Conservation (phyloP, 2,888 invertebrate species). For the Agelastica alni region DNA sequence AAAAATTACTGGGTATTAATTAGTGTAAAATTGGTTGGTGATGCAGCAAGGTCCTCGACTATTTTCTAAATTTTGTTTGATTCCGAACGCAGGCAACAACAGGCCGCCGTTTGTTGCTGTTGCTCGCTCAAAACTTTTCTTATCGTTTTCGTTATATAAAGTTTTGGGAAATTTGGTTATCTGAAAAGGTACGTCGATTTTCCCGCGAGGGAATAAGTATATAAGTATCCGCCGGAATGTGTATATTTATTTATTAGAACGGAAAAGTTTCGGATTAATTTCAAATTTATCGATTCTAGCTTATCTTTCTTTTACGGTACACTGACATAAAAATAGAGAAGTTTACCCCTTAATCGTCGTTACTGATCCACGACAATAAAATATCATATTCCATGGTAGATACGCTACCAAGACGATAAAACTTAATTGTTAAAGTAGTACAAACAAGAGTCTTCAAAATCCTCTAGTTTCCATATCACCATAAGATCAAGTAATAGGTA, state of each 20-base stretch:
- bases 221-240: neutral
- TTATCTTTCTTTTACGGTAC: too few relatives aligned
- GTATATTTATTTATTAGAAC: constrained; percentile 1
- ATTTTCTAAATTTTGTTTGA: neutral
- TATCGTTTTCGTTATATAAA: constrained; percentile 23
- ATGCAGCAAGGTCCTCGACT: neutral
- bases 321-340: too few relatives aligned
- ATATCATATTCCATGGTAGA: too few relatives aligned
- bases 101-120: constrained; percentile 6
- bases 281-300: too few relatives aligned
- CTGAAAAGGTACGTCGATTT: constrained; percentile 10
- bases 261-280: constrained; percentile 3
- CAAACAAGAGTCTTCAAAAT: too few relatives aligned
- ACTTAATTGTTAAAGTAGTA: too few relatives aligned
- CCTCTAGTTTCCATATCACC: too few relatives aligned
- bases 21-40: neutral
- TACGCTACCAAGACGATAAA: too few relatives aligned
- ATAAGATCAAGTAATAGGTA: too few relatives aligned
- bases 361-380: too few relatives aligned
- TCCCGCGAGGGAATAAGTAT: constrained; percentile 4
- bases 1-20: too few relatives aligned
- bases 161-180: constrained; percentile 21
- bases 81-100: neutral
- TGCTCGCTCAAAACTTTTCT: constrained; percentile 19
- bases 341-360: too few relatives aligned